Conservation (phyloP, 53 echinoderm and acorn worm genomes). For the Patiria pectinifera region DNA sequence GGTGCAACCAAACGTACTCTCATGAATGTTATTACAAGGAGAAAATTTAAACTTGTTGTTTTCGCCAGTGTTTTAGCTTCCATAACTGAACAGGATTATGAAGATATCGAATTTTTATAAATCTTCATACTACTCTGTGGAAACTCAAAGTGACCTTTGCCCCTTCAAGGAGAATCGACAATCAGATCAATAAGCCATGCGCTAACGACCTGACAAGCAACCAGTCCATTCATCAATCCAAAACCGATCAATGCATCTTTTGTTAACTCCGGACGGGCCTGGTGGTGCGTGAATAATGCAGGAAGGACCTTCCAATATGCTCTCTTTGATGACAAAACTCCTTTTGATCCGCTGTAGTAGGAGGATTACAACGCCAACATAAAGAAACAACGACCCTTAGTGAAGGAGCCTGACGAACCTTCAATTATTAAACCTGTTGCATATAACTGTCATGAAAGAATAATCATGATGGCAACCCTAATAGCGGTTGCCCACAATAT, state of each 20-base stretch:
- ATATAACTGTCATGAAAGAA: constrained; percentile 50
- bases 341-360: neutral
- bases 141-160: neutral
- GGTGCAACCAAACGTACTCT: too few relatives aligned
- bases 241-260: constrained; percentile 6
- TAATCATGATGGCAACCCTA: constrained; percentile 3
- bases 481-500: neutral
- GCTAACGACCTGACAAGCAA: constrained; percentile 20
- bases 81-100: too few relatives aligned
- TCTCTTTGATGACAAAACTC: neutral
- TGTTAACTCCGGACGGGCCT: neutral
- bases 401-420: neutral
- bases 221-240: neutral
- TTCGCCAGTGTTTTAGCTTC: too few relatives aligned
- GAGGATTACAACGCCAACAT: neutral
- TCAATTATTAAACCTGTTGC: constrained; percentile 20
- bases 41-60: too few relatives aligned
- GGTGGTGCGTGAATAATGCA: constrained; percentile 43
- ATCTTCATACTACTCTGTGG: too few relatives aligned
- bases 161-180: neutral
- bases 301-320: neutral
- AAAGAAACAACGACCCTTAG: neutral
- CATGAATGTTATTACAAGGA: too few relatives aligned
- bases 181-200: too few relatives aligned
- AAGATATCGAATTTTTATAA: too few relatives aligned